Conservation (phyloP, 2,797 vertebrate species). For the Galago senegalensis region DNA sequence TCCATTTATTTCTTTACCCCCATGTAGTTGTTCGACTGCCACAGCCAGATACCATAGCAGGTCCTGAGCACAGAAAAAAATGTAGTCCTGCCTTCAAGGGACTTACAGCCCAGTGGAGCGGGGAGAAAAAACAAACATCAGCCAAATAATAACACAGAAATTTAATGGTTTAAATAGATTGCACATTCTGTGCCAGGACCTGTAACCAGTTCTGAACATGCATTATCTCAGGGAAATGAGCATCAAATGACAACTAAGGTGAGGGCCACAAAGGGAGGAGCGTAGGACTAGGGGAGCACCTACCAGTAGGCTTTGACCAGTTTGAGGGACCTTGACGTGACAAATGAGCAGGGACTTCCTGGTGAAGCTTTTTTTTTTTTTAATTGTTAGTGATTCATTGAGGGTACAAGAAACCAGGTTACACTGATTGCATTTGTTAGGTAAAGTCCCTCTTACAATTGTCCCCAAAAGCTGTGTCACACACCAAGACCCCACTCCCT, state of each 20-base stretch:
- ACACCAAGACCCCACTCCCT: too few relatives aligned
- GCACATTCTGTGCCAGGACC: background rate
- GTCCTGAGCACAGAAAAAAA: background rate
- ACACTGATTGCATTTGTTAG: too few relatives aligned
- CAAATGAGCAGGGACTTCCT: background rate
- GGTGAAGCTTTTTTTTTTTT: background rate
- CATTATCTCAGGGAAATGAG: background rate
- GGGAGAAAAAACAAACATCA: background rate
- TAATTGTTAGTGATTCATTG: too few relatives aligned
- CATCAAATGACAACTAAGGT: background rate
- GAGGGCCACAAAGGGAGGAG: background rate
- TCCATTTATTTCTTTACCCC: background rate
- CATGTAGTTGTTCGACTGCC: background rate
- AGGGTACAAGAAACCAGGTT: too few relatives aligned
- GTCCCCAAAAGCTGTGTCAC: too few relatives aligned
- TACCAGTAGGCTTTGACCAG: background rate
- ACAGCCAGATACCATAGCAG: background rate
- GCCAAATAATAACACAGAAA: background rate
- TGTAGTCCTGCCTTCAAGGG: background rate
- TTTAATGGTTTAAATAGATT: background rate
- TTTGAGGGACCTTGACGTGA: background rate
- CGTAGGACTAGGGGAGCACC: background rate
- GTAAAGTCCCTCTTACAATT: too few relatives aligned
- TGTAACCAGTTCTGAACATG: background rate
- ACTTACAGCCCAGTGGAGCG: background rate